Evolutionary conservation across 2,888 invertebrate species (phyloP).

Genomic region (Cataglyphis altisquamis): DNA sequence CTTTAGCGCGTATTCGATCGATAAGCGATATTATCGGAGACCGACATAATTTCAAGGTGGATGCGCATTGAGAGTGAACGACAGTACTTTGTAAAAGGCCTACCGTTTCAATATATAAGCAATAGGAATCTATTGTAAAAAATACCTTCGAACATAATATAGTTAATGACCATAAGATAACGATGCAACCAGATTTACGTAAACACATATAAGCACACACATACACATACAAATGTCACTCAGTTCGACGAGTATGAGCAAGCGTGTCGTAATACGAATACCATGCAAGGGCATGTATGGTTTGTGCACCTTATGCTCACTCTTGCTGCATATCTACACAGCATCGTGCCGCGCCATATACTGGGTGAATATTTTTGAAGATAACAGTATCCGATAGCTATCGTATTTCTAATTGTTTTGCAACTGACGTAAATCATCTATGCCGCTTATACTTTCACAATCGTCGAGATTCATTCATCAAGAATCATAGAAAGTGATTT

Average conservation of each 20-base stretch:
- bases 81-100: conserved; percentile 58
- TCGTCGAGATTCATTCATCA: background rate
- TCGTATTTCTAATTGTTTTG: conserved; percentile 33
- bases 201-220: background rate
- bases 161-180: conserved; percentile 72
- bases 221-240: conserved; percentile 27
- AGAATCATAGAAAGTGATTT: background rate
- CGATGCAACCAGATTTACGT: conserved; percentile 57
- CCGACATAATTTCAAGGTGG: conserved; percentile 52
- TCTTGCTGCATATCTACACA: conserved; percentile 72
- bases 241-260: conserved; percentile 17
- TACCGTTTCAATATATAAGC: conserved; percentile 69
- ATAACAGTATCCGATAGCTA: conserved; percentile 59
- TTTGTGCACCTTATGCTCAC: conserved; percentile 76
- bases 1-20: conserved; percentile 23
- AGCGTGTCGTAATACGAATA: conserved; percentile 71
- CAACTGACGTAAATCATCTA: background rate
- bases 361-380: conserved; percentile 72
- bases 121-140: conserved; percentile 74
- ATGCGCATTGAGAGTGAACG: conserved; percentile 53
- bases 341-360: conserved; percentile 70
- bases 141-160: conserved; percentile 74
- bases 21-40: conserved; percentile 19
- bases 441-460: background rate
- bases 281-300: conserved; percentile 76